Conservation (phyloP, 2,797 vertebrate species). For the Naso thynnoides region DNA sequence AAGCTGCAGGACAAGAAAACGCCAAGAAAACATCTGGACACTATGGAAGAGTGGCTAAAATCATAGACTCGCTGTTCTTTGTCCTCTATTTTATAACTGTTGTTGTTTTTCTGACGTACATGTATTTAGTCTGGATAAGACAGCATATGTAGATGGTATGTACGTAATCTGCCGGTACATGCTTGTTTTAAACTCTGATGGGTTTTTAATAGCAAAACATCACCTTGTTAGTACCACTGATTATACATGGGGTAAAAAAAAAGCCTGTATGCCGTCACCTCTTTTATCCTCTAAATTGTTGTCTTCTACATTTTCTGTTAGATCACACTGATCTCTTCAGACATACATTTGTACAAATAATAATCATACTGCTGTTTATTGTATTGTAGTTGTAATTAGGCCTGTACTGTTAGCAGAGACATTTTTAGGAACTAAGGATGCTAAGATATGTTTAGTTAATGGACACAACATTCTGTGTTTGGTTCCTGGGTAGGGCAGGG, state of each 20-base stretch:
- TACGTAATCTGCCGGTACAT: background rate
- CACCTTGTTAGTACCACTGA: too few species aligned
- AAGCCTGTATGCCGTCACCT: background rate
- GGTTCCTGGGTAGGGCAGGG: too few species aligned
- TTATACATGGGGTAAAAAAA: background rate
- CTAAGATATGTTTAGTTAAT: too few species aligned
- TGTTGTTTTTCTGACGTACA: rapidly evolving
- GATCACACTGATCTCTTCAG: background rate
- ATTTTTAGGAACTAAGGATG: too few species aligned
- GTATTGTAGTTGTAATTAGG: background rate
- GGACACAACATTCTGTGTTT: too few species aligned
- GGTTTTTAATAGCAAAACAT: background rate
- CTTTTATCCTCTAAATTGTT: background rate
- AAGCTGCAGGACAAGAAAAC: background rate
- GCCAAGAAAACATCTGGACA: rapidly evolving
- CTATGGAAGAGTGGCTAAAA: constrained; percentile 33
- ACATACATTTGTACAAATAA: too few species aligned
- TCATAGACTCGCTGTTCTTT: constrained; percentile 51
- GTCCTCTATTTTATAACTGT: constrained; percentile 23
- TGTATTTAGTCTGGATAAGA: constrained; percentile 5
- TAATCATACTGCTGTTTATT: too few species aligned
- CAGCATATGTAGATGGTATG: background rate
- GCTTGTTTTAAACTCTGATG: background rate
- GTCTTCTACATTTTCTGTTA: background rate
- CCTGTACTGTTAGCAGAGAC: too few species aligned